Evolutionary conservation across 1,140 invertebrate genomes (phyloP), one percentile per base, ranked within the genome.

Genomic region (Cecropterus lyciades): DNA sequence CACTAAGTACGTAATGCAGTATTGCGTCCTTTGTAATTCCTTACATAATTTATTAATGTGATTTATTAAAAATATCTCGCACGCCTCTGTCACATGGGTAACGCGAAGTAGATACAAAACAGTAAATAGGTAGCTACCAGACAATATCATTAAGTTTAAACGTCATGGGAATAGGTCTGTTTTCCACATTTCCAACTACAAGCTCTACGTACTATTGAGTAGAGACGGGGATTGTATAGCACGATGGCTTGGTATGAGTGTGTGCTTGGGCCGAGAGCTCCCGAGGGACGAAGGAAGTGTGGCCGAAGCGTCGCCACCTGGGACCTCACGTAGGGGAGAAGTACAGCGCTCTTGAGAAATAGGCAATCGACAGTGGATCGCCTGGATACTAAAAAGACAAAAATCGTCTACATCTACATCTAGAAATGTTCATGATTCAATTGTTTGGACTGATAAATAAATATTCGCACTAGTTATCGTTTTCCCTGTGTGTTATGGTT

Each of bases 281-380:
- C 84, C 83, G 68, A 15, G 82, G 70, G 85, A 82, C 72, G 71
- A 73, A 84, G 79, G 85, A 87, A 84, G 82, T 85, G 86, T 84
- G 82, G 84, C 80, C 81, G 79, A 73, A 82, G 74, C 75, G 69
- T 60, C 72, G 79, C 77, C 85, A 86, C 84, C 82, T 85, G 86
- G 82, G 85, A 86, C 82, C 77, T 55, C 55, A 67, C 45, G 57
- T 49, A 60, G 78, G 77, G 71, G 68, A 45, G 62, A 72, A 71
- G 67, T 65, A 72, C n/a, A n/a, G n/a, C 60, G 62, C 64, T 57
- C 66, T 56, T 53, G 65, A 72, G 63, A 68, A 70, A 75, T 53
- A 59, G 64, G 69, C 62, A 67, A 71, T 64, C 60, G 52, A 59
- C 53, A 20, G 27, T 51, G 24, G 48, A 51, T 46, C 52, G 33